Base-by-base conservation (phyloP, 1,140 invertebrate species). In the Camponotus pennsylvanicus region DNA sequence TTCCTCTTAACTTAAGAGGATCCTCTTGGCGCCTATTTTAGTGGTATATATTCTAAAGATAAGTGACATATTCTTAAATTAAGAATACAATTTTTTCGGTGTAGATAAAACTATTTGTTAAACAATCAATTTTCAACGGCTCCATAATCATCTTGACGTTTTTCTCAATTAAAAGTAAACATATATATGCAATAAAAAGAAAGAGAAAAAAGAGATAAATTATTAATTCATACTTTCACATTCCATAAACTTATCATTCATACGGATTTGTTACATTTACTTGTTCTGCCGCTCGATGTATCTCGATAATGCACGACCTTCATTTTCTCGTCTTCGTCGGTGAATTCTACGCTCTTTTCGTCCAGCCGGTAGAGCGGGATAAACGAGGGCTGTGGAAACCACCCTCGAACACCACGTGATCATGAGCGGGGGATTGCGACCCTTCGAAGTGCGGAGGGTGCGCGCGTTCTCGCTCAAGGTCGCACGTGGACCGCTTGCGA, bases 391-490 rank as follows among this genome's bases (percentile, higher is more conserved):
- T 76, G 63, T 27, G 86, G 59, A 85, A 89, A 73, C 86, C 86
- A 85, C 88, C 87, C 88, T 85, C 87, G 73, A 78, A 59, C 52
- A 84, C 85, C 88, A 87, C 80, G 88, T 87, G 88, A 90, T 89
- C 89, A 61, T 49, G 76, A 69, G 63, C 85, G 84, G 85, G 90
- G 89, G 84, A 88, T 89, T 88, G 88, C 85, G 90, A 91, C 91
- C 90, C 90, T 86, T 88, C 77, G 87, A 85, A 90, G 57, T 67
- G 83, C 75, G 86, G 84, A 87, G 76, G 89, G 89, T 86, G 79
- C 91, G 86, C 88, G 86, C 88, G 91, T 85, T 90, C 89, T 89
- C 87, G 83, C 80, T 89, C 94, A 94, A 94, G 94, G 93, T 94
- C 94, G 93, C 93, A 93, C 93, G 93, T 94, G 92, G 91, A 91